phyloP scores from a whole-genome alignment of 2,888 invertebrate genomes.

The Epirrhoe tristata region DNA sequence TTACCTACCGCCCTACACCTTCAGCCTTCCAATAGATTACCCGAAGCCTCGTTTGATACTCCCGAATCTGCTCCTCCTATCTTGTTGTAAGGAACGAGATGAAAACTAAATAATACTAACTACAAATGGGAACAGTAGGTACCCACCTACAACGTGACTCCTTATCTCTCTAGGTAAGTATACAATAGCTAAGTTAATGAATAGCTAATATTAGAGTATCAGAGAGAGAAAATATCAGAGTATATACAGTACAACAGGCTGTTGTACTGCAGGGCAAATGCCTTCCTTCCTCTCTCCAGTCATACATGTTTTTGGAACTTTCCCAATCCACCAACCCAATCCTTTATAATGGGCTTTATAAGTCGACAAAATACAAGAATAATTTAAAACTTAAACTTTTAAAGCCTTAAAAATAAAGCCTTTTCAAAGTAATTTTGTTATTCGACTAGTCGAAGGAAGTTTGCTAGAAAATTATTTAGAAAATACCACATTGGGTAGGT shows the following conservation, averaged over 20 bases:
- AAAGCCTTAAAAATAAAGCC: too few species aligned
- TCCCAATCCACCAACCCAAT: too few species aligned
- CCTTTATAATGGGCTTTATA: too few species aligned
- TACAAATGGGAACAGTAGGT: not conserved
- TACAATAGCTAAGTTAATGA: not conserved
- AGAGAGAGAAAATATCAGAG: too few species aligned
- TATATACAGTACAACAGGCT: too few species aligned
- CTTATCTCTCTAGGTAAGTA: not conserved
- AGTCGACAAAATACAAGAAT: too few species aligned
- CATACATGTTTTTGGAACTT: too few species aligned
- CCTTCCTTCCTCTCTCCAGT: too few species aligned
- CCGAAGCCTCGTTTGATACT: slow-evolving; percentile 33
- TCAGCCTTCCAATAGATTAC: slow-evolving; percentile 76
- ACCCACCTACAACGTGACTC: not conserved
- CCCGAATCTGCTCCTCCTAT: slow-evolving; percentile 22
- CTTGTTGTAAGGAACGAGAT: slow-evolving; percentile 19
- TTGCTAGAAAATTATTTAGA: not conserved
- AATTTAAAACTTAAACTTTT: too few species aligned
- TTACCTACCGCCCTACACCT: slow-evolving; percentile 59
- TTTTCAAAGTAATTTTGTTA: not conserved
- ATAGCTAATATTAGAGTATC: not conserved
- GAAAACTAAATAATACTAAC: slow-evolving; percentile 12
- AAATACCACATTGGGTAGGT: slow-evolving; percentile 7
- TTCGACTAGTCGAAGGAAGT: not conserved
- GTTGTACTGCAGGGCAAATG: too few species aligned